Evolutionary conservation across 2,113 vertebrate species (phyloP), one percentile per base, ranked within the genome.

Genomic region (Leptocoma aspasia): DNA sequence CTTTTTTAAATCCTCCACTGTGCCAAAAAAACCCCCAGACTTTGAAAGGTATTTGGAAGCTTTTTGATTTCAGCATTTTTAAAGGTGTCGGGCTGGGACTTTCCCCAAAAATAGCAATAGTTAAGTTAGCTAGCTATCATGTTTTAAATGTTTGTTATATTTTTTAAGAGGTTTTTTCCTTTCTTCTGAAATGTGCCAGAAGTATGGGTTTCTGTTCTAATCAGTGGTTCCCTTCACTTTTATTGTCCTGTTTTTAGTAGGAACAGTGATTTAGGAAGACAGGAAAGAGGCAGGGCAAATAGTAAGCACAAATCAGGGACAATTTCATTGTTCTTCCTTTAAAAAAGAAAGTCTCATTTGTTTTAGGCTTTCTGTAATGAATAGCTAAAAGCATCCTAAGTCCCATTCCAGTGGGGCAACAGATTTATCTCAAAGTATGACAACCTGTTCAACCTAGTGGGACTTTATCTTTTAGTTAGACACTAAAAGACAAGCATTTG

Each of bases 51-150:
- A 83, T 96, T 89, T 97, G 80, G 88, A 95, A 94, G 79, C 82
- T 94, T 96, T 84, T 86, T 59, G 37, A 95, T 72, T 88, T 86
- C 73, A 85, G 60, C 89, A 59, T 96, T 96, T 97, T 93, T 95
- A 70, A 95, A 97, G 79, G 96, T 97, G 97, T 96, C 13, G 68
- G 56, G 91, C 87, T 97, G 91, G 97, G 95, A 94, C 90, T 86
- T 92, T 82, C 89, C 92, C 97, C 97, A 98, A 95, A 87, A 97
- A 97, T 37, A 96, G 80, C 95, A 97, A 90, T 73, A 91, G 63
- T 91, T 94, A 91, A 89, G 83, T 97, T 95, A 97, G 94, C 91
- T 94, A 94, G 92, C 76, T 92, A 94, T 91, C 92, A 70, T 82
- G 59, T 97, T 97, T 97, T 96, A 96, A 95, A 86, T 81, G 65